Evolutionary conservation across 2,888 invertebrate genomes (phyloP).

Genomic region (Fabriciana adippe): DNA sequence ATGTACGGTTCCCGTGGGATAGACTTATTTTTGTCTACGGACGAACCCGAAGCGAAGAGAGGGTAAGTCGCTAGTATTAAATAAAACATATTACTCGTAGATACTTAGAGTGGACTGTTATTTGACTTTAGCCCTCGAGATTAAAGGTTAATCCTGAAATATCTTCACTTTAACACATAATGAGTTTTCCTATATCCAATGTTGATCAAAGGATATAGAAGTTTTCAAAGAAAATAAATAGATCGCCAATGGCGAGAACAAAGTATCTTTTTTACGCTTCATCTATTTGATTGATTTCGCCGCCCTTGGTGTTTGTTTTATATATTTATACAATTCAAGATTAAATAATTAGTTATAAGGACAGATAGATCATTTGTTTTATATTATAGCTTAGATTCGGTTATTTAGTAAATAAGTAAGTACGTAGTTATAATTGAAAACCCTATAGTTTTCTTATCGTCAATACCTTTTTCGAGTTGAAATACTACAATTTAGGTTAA

Average conservation of each 20-base stretch:
- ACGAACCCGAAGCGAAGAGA: too few relatives aligned
- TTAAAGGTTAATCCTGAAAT: conserved; percentile 10
- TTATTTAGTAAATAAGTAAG: too few relatives aligned
- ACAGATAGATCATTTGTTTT: too few relatives aligned
- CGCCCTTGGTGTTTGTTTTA: conserved; percentile 11
- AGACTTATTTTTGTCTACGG: too few relatives aligned
- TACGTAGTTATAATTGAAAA: too few relatives aligned
- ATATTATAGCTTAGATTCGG: too few relatives aligned
- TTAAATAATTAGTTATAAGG: too few relatives aligned
- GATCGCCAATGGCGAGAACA: conserved; percentile 7
- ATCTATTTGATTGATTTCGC: conserved; percentile 24
- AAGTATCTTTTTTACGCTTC: conserved; percentile 19
- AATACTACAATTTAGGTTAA: too few relatives aligned
- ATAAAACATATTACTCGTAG: not conserved
- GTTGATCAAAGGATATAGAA: conserved; percentile 15
- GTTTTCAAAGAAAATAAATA: conserved; percentile 12
- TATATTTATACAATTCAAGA: not conserved
- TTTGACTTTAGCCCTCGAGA: conserved; percentile 1
- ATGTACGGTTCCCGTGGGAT: too few relatives aligned
- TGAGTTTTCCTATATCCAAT: conserved; percentile 18
- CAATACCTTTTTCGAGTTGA: too few relatives aligned
- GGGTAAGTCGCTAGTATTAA: not conserved
- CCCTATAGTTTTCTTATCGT: too few relatives aligned
- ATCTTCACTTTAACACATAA: conserved; percentile 8
- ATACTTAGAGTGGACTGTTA: not conserved